phyloP scores from a whole-genome alignment of 2,888 invertebrate species.

The Anagyrus pseudococci region DNA sequence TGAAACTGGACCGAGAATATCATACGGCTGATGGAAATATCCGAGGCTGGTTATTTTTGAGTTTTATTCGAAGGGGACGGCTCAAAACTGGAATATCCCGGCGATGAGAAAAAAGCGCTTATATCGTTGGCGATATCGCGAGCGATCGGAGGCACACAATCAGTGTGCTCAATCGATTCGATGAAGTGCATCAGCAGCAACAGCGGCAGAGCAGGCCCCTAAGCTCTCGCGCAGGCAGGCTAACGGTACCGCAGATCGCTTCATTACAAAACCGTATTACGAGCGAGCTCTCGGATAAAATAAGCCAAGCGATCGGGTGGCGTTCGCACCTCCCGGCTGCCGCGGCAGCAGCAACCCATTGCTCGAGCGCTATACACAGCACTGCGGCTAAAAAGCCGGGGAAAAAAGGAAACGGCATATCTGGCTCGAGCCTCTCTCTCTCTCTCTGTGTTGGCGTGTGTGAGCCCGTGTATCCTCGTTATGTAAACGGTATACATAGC shows the following conservation, averaged over 20 bases:
- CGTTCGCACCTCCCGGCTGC: not conserved
- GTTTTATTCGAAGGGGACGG: too few relatives aligned
- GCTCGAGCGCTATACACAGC: not conserved
- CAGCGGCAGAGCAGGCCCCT: not conserved
- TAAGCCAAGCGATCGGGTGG: not conserved
- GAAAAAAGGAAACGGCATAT: too few relatives aligned
- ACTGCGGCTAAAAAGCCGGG: too few relatives aligned
- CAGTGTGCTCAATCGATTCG: not conserved
- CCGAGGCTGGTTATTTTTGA: too few relatives aligned
- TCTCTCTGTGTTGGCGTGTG: too few relatives aligned
- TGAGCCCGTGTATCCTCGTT: not conserved
- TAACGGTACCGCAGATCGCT: not conserved
- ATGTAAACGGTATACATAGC: too few relatives aligned
- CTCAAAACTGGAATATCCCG: too few relatives aligned
- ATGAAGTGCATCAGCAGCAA: not conserved
- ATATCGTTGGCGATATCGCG: too few relatives aligned
- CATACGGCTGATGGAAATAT: too few relatives aligned
- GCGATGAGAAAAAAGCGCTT: too few relatives aligned
- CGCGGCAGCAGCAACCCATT: not conserved
- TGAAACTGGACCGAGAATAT: too few relatives aligned
- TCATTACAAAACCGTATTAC: not conserved
- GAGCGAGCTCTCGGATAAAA: not conserved
- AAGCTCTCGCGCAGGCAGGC: not conserved
- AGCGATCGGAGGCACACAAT: too few relatives aligned
- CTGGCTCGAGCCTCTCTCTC: not conserved